Evolutionary conservation across 2,113 vertebrate species (phyloP).

Genomic region (Chaetodon trifascialis): DNA sequence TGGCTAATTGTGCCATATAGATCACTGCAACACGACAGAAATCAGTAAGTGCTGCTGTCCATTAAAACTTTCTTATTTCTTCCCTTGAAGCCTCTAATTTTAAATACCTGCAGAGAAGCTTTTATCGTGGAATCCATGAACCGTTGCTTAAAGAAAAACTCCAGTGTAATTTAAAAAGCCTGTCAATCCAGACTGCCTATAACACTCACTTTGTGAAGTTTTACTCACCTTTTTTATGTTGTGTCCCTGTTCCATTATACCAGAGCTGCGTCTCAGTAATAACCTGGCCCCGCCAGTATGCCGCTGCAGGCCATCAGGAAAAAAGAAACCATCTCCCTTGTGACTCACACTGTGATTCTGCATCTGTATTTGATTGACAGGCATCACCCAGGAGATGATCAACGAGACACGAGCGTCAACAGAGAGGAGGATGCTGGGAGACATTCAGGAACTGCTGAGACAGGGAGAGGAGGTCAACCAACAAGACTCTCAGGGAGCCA

Average conservation of each 20-base stretch:
- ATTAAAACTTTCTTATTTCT: not conserved
- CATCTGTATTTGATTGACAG: conserved; percentile 78
- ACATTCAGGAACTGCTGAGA: conserved; percentile 91
- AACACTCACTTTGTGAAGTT: not conserved
- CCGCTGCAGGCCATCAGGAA: not conserved
- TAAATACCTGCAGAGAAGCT: not conserved
- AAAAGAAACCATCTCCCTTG: not conserved
- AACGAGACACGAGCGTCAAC: conserved; percentile 94
- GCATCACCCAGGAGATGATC: conserved; percentile 98
- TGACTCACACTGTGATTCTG: not conserved
- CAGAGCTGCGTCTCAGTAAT: not conserved
- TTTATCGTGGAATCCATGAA: not conserved
- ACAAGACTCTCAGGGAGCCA: conserved; percentile 93
- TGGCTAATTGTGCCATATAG: not conserved
- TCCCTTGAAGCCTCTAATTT: not conserved
- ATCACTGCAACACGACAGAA: not conserved
- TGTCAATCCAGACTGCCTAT: not conserved
- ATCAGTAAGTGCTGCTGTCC: not conserved
- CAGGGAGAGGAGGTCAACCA: conserved; percentile 91
- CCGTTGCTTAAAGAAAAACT: not conserved
- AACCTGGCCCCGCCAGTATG: not conserved
- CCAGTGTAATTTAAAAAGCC: conserved; percentile 1
- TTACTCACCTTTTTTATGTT: not conserved
- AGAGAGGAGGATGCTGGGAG: conserved; percentile 92
- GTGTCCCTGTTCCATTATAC: not conserved